phyloP scores from a whole-genome alignment of 2,113 vertebrate species.

The Callaeas wilsoni region DNA sequence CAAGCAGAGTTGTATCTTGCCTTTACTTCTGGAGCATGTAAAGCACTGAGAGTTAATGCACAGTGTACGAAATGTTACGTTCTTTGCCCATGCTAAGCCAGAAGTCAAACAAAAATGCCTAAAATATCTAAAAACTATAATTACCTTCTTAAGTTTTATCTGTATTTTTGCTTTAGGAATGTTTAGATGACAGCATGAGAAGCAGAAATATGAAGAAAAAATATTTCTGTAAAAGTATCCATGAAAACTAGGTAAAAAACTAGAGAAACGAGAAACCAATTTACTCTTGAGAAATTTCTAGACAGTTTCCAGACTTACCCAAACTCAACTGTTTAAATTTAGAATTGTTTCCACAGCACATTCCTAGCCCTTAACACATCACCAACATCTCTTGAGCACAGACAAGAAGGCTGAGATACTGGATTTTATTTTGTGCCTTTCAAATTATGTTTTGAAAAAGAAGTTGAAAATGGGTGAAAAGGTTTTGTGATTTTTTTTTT shows the following conservation, averaged over 20 bases:
- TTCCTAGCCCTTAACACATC: slow-evolving; percentile 45
- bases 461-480: background rate
- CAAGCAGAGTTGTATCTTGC: background rate
- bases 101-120: background rate
- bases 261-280: background rate
- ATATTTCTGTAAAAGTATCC: background rate
- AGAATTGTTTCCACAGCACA: slow-evolving; percentile 54
- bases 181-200: background rate
- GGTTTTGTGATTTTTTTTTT: background rate
- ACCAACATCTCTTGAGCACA: slow-evolving; percentile 8
- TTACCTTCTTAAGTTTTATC: background rate
- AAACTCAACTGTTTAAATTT: slow-evolving; percentile 55
- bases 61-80: background rate
- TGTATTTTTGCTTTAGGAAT: background rate
- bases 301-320: slow-evolving; percentile 39
- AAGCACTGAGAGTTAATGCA: background rate
- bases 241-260: background rate
- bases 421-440: background rate
- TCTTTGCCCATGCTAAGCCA: background rate
- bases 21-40: background rate
- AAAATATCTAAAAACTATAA: background rate
- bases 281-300: slow-evolving; percentile 31
- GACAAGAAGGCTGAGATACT: background rate
- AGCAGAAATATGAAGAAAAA: background rate
- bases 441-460: background rate